phyloP scores from a whole-genome alignment of 1,140 invertebrate genomes.

The Kradibia gibbosae region DNA sequence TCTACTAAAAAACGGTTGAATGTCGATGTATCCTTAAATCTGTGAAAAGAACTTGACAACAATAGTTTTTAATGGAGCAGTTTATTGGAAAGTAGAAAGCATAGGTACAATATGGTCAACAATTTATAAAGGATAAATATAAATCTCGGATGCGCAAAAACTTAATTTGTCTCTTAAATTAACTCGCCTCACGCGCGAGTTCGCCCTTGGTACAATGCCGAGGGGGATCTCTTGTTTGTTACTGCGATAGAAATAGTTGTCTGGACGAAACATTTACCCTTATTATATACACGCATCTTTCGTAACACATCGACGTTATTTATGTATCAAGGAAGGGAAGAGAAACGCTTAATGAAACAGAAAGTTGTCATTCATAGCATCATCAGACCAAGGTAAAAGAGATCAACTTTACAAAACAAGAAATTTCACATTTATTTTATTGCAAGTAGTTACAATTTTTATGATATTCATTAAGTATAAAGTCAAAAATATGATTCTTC shows the following conservation, averaged over 20 bases:
- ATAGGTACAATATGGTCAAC: not conserved
- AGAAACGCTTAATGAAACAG: not conserved
- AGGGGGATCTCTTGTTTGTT: not conserved
- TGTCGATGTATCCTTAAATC: not conserved
- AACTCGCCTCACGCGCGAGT: constrained; percentile 18
- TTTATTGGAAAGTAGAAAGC: constrained; percentile 22
- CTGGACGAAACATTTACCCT: not conserved
- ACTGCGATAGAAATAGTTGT: not conserved
- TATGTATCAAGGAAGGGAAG: not conserved
- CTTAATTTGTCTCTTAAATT: constrained; percentile 48
- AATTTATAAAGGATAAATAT: constrained; percentile 39
- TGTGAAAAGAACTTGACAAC: not conserved
- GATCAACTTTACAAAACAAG: not conserved
- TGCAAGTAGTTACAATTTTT: not conserved
- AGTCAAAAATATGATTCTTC: not conserved
- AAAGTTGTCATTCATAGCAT: constrained; percentile 36
- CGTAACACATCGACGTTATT: not conserved
- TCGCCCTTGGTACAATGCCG: not conserved
- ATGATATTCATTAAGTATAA: not conserved
- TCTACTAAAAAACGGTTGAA: not conserved
- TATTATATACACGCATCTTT: not conserved
- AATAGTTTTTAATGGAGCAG: constrained; percentile 11
- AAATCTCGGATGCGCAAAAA: not conserved
- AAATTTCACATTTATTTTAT: not conserved
- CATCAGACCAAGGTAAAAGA: constrained; percentile 3